Conservation (phyloP, 2,888 invertebrate genomes). For the Amaurobius ferox region DNA sequence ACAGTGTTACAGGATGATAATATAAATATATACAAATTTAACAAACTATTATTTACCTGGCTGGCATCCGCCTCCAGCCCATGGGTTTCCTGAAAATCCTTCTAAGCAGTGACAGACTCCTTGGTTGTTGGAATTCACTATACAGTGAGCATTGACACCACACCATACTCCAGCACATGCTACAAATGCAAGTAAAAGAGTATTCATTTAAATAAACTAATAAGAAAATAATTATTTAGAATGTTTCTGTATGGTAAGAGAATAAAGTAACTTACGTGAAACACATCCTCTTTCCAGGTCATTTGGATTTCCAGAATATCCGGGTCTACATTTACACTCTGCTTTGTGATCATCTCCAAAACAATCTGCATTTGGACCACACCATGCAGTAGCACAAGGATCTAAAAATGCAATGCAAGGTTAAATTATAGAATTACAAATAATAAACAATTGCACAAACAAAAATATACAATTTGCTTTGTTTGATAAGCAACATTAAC, state of each 20-base stretch:
- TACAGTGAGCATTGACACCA: conserved; percentile 80
- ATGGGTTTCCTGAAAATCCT: conserved; percentile 92
- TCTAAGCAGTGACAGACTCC: conserved; percentile 93
- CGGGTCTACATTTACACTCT: conserved; percentile 87
- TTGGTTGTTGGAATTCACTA: conserved; percentile 86
- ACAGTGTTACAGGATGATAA: too few relatives aligned
- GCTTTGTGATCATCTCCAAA: conserved; percentile 92
- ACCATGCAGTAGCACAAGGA: conserved; percentile 77
- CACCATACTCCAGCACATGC: conserved; percentile 77
- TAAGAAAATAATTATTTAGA: too few relatives aligned
- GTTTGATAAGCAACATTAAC: too few relatives aligned
- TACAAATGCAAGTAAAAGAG: not conserved
- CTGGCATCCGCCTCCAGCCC: conserved; percentile 90
- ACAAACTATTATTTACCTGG: conserved; percentile 72
- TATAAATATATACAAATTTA: too few relatives aligned
- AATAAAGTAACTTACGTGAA: conserved; percentile 61
- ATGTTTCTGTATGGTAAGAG: not conserved
- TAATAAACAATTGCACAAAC: too few relatives aligned
- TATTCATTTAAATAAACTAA: too few relatives aligned
- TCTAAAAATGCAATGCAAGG: conserved; percentile 52
- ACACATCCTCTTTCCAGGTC: conserved; percentile 76
- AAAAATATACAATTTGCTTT: too few relatives aligned
- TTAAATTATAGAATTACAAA: too few relatives aligned
- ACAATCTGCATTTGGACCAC: conserved; percentile 90
- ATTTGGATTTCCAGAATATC: conserved; percentile 87